phyloP scores from a whole-genome alignment of 37 sponge, comb jelly and placozoan species.

The Lycopodina hypogea region DNA sequence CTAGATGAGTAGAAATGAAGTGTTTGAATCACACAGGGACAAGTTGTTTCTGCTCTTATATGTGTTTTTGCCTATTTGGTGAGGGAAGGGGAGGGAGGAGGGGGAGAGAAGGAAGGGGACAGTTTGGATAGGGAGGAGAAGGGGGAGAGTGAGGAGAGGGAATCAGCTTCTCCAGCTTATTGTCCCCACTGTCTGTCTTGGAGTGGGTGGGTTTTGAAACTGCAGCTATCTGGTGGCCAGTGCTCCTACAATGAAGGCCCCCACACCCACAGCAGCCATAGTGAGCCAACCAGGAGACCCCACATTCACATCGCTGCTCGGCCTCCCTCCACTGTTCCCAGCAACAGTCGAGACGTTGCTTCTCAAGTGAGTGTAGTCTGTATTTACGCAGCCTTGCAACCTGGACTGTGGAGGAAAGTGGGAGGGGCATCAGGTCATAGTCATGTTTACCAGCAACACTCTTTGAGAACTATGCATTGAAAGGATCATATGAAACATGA shows the following conservation, averaged over 20 bases:
- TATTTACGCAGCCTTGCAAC: neutral
- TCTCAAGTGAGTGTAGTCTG: neutral
- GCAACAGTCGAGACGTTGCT: neutral
- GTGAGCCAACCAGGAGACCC: neutral
- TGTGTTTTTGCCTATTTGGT: neutral
- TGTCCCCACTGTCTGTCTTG: no score
- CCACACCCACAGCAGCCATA: slow-evolving; percentile 39
- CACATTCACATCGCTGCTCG: no score
- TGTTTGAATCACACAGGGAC: neutral
- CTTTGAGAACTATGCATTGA: no score
- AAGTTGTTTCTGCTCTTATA: neutral
- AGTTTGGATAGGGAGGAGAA: no score
- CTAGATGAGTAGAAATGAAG: neutral
- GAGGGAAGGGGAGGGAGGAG: no score
- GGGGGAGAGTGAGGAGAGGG: no score
- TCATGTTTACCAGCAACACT: no score
- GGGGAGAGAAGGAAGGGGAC: no score
- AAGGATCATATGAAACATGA: no score
- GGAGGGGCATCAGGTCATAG: no score
- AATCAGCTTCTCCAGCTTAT: no score
- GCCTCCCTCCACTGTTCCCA: neutral
- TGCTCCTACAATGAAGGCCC: slow-evolving; percentile 18
- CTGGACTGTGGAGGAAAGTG: neutral
- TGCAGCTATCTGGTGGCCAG: slow-evolving; percentile 11
- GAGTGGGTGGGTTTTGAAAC: no score